These are phyloP conservation scores for Propithecus deckenii DNA, from an alignment of 2,797 vertebrate species.

Conservation along the genomic window DNA sequence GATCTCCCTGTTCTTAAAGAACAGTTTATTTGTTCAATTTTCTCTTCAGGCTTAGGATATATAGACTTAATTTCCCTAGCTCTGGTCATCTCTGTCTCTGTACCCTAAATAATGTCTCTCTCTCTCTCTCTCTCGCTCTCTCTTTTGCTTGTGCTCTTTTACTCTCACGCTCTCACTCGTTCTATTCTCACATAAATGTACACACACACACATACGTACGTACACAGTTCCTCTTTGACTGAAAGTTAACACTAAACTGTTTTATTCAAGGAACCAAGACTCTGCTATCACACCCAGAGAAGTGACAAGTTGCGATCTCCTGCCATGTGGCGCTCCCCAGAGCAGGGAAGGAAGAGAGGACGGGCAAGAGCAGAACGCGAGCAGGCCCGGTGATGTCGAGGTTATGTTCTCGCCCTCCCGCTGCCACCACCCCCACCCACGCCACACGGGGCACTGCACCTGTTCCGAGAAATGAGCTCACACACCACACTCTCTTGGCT, in stretches of 20 bases:
- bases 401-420: slow-evolving; percentile 8
- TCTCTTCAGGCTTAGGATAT: not conserved
- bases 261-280: slow-evolving; percentile 78
- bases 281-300: slow-evolving; percentile 77
- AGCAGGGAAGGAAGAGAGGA: not conserved
- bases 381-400: not conserved
- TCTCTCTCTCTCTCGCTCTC: not conserved
- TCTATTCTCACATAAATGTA: not conserved
- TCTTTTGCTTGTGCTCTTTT: not conserved
- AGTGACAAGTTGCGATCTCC: slow-evolving; percentile 82
- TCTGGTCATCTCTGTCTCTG: not conserved
- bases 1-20: not conserved
- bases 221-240: not conserved
- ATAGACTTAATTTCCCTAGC: not conserved
- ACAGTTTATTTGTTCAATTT: not conserved
- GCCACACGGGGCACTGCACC: slow-evolving; percentile 68
- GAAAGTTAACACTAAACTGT: slow-evolving; percentile 82
- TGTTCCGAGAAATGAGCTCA: slow-evolving; percentile 64
- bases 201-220: not conserved
- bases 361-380: slow-evolving; percentile 26
- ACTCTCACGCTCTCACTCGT: not conserved
- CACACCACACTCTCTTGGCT: not conserved
- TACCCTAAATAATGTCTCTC: not conserved
- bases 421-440: not conserved
- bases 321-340: slow-evolving; percentile 60